Conservation (phyloP, 2,888 invertebrate genomes). For the Leptarthrus brevirostris region DNA sequence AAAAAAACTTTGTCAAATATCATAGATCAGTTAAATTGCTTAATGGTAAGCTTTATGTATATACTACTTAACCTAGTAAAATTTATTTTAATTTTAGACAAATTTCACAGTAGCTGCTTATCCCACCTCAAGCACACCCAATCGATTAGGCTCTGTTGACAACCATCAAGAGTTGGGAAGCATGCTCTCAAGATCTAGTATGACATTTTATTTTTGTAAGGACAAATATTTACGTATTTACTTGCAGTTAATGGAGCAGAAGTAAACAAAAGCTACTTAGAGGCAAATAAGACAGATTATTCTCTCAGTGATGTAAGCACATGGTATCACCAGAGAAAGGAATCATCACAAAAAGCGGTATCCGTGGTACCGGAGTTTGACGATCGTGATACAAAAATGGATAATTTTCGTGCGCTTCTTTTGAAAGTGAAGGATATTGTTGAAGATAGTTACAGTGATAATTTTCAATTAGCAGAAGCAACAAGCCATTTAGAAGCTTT, state of each 20-base stretch:
- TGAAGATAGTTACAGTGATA: constrained; percentile 65
- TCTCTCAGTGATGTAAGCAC: constrained; percentile 64
- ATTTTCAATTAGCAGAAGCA: constrained; percentile 64
- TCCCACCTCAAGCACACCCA: constrained; percentile 64
- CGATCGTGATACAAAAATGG: constrained; percentile 61
- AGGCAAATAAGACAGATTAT: constrained; percentile 66
- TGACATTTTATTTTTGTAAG: not conserved
- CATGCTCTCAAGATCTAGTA: constrained; percentile 31
- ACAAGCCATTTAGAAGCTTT: constrained; percentile 66
- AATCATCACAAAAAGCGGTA: constrained; percentile 4
- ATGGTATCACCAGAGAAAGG: constrained; percentile 62
- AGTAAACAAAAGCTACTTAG: constrained; percentile 65
- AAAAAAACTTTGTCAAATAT: constrained; percentile 62
- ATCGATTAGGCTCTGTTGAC: constrained; percentile 48
- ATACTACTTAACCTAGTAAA: no score
- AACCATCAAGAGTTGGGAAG: not conserved
- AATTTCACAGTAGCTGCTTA: constrained; percentile 52
- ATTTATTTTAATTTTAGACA: constrained; percentile 49
- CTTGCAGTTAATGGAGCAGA: constrained; percentile 65
- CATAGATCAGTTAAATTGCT: constrained; percentile 59
- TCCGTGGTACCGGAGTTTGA: constrained; percentile 20
- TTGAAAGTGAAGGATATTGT: constrained; percentile 66
- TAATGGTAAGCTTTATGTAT: constrained; percentile 57
- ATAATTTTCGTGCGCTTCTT: constrained; percentile 63
- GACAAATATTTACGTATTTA: not conserved